Base-by-base conservation (phyloP, 1,140 invertebrate species). In the Zaprionus lachaisei region DNA sequence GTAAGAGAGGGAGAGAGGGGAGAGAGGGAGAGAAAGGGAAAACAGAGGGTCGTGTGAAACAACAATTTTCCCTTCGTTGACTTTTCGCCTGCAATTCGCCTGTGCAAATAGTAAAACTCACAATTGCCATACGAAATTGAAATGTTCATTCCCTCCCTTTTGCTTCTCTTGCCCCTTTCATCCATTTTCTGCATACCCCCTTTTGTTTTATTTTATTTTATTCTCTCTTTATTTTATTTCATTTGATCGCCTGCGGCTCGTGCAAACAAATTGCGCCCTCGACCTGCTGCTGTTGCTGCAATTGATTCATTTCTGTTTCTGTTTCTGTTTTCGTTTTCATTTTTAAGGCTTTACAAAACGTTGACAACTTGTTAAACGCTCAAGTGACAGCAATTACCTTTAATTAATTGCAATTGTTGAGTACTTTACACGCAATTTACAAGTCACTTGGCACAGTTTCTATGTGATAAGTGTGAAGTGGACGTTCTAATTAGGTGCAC, bases 371-470 rank as follows among this genome's bases (percentile, higher is more conserved):
- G 41, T 61, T 73, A 31, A 67, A 12, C 15, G 22, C 2, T 20
- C 26, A 37, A 57, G 20, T 72, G 68, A 41, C 56, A 54, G 51
- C 68, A 74, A 72, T 72, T 72, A 61, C n/a, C n/a, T 24, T 37
- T 31, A 72, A 65, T 76, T 76, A 61, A 65, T 76, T 65, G 55
- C 41, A 17, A 24, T 15, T 60, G 49, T 63, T 17, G 47, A 57
- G 34, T 22, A 65, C 56, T 28, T 56, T 44, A 62, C 41, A 22
- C 51, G 31, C 17, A 28, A 74, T 74, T 61, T 22, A 63, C 67
- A 62, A 34, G 47, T 24, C 65, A 56, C 57, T 74, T 74, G 57
- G 12, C 66, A 57, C n/a, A 22, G 7, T n/a, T 4, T 31, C 54
- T 22, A 12, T 12, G 2, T 2, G 47, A n/a, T 15, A 7, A 41